These are phyloP conservation scores for Gibbula magus DNA, from an alignment of 2,888 invertebrate species.

Conservation along the genomic window DNA sequence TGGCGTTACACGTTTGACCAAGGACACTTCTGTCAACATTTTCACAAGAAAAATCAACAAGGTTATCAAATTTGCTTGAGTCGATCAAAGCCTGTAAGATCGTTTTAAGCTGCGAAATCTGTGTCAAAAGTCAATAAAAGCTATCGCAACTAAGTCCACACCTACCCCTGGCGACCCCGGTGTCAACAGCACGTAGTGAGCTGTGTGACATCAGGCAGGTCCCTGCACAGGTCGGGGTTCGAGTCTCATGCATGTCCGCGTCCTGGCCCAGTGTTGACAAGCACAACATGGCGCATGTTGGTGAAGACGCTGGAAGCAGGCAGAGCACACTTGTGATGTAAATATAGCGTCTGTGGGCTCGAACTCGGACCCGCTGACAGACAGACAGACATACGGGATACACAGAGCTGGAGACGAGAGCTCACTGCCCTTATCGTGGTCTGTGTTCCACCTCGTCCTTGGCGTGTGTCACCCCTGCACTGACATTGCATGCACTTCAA, in stretches of 20 bases:
- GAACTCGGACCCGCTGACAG: too few species aligned
- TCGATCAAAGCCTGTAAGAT: neutral
- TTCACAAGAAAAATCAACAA: slow-evolving; percentile 6
- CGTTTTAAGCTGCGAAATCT: slow-evolving; percentile 5
- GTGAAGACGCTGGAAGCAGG: neutral
- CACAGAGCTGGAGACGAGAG: too few species aligned
- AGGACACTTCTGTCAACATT: slow-evolving; percentile 15
- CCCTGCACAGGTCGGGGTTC: neutral
- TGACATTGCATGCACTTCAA: too few species aligned
- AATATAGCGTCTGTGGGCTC: neutral
- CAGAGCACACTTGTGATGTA: neutral
- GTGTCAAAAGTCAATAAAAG: too few species aligned
- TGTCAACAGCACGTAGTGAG: neutral
- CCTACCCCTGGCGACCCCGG: neutral
- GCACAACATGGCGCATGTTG: neutral
- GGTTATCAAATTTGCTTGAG: slow-evolving; percentile 14
- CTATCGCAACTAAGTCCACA: neutral
- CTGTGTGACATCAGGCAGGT: neutral
- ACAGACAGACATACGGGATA: too few species aligned
- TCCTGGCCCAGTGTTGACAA: neutral
- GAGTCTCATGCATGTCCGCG: neutral
- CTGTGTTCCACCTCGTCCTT: too few species aligned
- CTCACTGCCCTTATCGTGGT: too few species aligned
- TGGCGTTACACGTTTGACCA: slow-evolving; percentile 10
- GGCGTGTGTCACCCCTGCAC: too few species aligned